Conservation (phyloP, 2,113 vertebrate genomes). For the Lasiurus cinereus region DNA sequence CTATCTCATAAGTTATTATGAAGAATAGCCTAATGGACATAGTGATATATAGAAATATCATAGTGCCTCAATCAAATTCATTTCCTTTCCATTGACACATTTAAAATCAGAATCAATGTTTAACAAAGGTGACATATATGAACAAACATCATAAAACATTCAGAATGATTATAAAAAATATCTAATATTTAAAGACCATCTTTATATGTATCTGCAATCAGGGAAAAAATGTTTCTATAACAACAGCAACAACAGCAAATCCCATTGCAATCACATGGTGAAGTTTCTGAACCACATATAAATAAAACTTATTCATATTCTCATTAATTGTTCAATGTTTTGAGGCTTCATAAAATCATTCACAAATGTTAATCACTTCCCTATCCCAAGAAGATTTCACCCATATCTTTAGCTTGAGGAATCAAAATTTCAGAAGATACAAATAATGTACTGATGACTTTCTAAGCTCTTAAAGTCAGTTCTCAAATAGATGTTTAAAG, state of each 20-base stretch:
- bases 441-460: neutral
- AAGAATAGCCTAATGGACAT: neutral
- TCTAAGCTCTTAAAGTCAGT: neutral
- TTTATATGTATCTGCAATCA: neutral
- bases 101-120: neutral
- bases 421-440: neutral
- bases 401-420: neutral
- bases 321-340: neutral
- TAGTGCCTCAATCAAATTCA: neutral
- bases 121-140: neutral
- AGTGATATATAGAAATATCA: neutral
- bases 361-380: conserved; percentile 3
- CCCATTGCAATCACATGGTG: neutral
- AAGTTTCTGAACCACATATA: neutral
- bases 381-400: neutral
- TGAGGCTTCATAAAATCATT: neutral
- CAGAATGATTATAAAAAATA: neutral
- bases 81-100: neutral
- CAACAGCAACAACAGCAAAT: neutral
- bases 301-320: neutral
- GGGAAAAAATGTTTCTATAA: conserved; percentile 33
- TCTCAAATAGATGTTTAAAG: conserved; percentile 6
- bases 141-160: neutral
- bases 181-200: neutral
- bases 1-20: neutral